Evolutionary conservation across 2,113 vertebrate genomes (phyloP), one percentile per base, ranked within the genome.

Genomic region (Pituophis catenifer): DNA sequence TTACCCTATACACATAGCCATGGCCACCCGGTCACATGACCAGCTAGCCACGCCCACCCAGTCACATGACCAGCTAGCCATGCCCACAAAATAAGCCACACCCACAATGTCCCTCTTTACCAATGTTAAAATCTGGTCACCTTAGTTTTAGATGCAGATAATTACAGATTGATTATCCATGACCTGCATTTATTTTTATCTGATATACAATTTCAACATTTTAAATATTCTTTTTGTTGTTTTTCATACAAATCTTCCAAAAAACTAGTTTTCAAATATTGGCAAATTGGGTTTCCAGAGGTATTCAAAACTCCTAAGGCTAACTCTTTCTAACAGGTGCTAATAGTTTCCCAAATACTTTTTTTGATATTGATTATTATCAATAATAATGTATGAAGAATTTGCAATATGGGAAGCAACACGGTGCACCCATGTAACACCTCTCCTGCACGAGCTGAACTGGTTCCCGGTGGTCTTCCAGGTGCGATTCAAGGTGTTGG

Each of bases 341-440:
- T 95, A 95, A 95, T 58, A 86, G 90, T 94, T 92, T 91, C 90
- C n/a, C 92, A 96, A 93, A 92, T 93, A 96, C 96, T 90, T 92
- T 93, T 93, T 94, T 92, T 96, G 94, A 94, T 95, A 95, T 93
- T 0, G 3, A 91, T 11, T 93, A 94, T 93, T 95, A 23, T 8
- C 23, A 0, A 19, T 59, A 59, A 21, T 59, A 59, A 59, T 6
- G 21, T 59, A 94, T 93, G 95, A 90, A 59, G 94, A 92, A 94
- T 86, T 90, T 94, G 93, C 92, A 11, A 95, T 95, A 44, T 44
- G 38, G 38, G 38, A 44, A 44, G 38, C 38, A 2, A 44, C 38
- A 44, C 38, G 38, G 38, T 44, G 38, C 38, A 44, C 38, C 38
- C 2, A 44, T 44, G 38, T 44, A 44, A 44, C 38, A 44, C 38